phyloP scores from a whole-genome alignment of 2,797 vertebrate species.

The Sebastolobus alascanus region DNA sequence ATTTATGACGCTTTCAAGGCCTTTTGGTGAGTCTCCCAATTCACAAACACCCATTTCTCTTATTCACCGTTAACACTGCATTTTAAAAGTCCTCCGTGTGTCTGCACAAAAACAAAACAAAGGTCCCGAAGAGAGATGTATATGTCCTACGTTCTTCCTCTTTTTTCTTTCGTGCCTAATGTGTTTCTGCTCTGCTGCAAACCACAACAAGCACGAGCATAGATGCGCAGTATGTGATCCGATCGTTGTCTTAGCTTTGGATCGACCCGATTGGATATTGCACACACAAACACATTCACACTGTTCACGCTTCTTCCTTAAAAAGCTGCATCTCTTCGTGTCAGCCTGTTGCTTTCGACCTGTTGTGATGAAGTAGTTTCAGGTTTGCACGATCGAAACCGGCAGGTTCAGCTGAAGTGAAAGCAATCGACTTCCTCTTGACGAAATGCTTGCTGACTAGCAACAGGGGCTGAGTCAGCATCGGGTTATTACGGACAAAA shows the following conservation, averaged over 20 bases:
- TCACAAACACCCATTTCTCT: background rate
- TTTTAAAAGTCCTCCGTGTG: background rate
- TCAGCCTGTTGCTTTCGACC: background rate
- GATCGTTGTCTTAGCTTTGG: background rate
- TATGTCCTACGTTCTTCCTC: conserved; percentile 36
- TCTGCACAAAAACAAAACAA: conserved; percentile 24
- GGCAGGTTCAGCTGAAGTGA: conserved; percentile 67
- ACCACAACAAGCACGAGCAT: conserved; percentile 3
- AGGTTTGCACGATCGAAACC: background rate
- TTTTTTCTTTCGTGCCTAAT: conserved; percentile 11
- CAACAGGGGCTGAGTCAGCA: conserved; percentile 63
- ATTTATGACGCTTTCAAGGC: conserved; percentile 86
- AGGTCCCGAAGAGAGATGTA: conserved; percentile 1
- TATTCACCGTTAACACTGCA: background rate
- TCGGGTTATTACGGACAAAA: conserved; percentile 24
- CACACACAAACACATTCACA: background rate
- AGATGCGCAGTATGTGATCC: background rate
- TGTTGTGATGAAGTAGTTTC: conserved; percentile 7
- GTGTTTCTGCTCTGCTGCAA: conserved; percentile 37
- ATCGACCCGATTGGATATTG: background rate
- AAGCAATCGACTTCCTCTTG: conserved; percentile 74
- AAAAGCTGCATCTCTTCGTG: background rate
- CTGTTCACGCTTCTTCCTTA: background rate
- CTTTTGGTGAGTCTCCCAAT: conserved; percentile 81
- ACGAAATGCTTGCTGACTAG: conserved; percentile 63